Conservation (phyloP, 2,797 vertebrate species). For the Aulostomus chinensis region DNA sequence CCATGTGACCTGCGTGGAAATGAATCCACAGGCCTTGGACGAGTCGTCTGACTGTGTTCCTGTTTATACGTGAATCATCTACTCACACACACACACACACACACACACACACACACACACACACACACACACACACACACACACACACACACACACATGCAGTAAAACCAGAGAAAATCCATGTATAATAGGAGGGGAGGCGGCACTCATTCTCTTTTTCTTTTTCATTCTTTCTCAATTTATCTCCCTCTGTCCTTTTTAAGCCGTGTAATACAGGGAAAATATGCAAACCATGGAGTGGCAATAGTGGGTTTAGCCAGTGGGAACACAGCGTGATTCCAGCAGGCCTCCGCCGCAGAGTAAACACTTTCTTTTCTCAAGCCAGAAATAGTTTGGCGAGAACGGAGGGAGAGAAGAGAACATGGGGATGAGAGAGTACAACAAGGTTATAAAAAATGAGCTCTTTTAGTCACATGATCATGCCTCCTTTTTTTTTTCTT, state of each 20-base stretch:
- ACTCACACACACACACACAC: too few relatives aligned
- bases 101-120: too few relatives aligned
- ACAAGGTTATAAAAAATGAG: too few relatives aligned
- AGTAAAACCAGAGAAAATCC: slow-evolving; percentile 57
- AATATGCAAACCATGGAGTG: slow-evolving; percentile 83
- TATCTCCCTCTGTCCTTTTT: slow-evolving; percentile 63
- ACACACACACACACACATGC: too few relatives aligned
- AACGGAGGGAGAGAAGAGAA: slow-evolving; percentile 38
- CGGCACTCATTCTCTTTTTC: slow-evolving; percentile 36
- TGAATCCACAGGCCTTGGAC: slow-evolving; percentile 46
- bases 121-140: slow-evolving; percentile 21
- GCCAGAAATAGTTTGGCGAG: slow-evolving; percentile 84
- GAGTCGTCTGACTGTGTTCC: slow-evolving; percentile 63
- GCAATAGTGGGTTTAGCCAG: slow-evolving; percentile 79
- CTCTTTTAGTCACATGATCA: too few relatives aligned
- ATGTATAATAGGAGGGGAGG: slow-evolving; percentile 52
- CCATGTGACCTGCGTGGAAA: slow-evolving; percentile 57
- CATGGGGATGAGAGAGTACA: slow-evolving; percentile 10
- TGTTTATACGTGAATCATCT: slow-evolving; percentile 70
- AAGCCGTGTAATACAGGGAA: slow-evolving; percentile 79
- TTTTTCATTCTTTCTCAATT: slow-evolving; percentile 36
- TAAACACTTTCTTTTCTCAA: slow-evolving; percentile 85
- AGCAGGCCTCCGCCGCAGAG: slow-evolving; percentile 77
- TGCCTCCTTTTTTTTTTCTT: too few relatives aligned
- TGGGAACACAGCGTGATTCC: slow-evolving; percentile 83